Evolutionary conservation across 2,797 vertebrate genomes (phyloP), one percentile per base, ranked within the genome.

Genomic region (Philypnodon macrostomus): DNA sequence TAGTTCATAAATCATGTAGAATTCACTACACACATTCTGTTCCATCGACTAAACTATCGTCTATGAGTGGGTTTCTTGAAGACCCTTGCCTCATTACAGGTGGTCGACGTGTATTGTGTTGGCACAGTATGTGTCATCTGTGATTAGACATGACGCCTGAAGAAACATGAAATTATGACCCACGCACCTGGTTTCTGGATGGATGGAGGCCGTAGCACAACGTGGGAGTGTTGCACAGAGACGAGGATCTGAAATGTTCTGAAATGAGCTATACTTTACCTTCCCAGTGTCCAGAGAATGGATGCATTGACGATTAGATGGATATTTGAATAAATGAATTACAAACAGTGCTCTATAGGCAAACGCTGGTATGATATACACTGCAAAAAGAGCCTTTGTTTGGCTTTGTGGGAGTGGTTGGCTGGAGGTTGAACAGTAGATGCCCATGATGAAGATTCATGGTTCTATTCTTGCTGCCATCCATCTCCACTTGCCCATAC

Each of bases 361-460:
- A 30, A 47, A 33, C 29, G 29, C 16, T 17, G 40, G 8, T 0
- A 6, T 30, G 44, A 40, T 53, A 35, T 55, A 5, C 70, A 42
- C 66, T 58, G 35, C 57, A 47, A 29, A 55, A 68, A 53, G 67
- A 58, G 35, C 44, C 58, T 44, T 70, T 55, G 50, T 52, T 58
- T 51, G 59, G 58, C 53, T 63, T 38, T 34, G 66, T 63, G 59
- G 61, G 64, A 40, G 68, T 73, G 51, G 52, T 38, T 8, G 21
- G 29, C 56, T 5, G 23, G 70, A 47, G 55, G 35, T 53, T 50
- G 47, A 26, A 56, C 47, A 17, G 47, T 14, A 63, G 57, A 35
- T 7, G 55, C 31, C 39, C 26, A 59, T 66, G 79, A 84, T 84
- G 68, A 80, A 80, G 77, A 85, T 78, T 67, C 65, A 81, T 79